A percentile compares a stretch with the other conserved stretches of the same genome.
Evolutionary conservation across 2,888 invertebrate species (phyloP).

Genomic region (Archips xylosteana): DNA sequence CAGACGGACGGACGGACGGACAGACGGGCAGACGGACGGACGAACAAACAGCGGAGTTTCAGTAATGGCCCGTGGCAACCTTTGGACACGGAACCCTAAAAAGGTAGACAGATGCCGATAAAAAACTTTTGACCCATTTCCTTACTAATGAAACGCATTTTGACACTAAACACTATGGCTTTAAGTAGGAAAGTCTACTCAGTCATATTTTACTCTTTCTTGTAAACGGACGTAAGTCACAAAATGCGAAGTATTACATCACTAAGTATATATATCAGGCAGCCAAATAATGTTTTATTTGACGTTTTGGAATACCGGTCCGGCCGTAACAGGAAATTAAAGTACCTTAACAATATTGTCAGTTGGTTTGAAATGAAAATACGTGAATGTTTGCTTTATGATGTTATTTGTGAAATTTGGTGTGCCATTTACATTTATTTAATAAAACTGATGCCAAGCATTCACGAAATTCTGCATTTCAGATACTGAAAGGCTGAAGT

Average conservation of each 20-base stretch:
- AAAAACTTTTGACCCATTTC: too few species aligned
- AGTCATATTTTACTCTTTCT: not conserved
- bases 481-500: not conserved
- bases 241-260: not conserved
- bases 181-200: not conserved
- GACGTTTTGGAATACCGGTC: conserved; percentile 3
- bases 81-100: too few species aligned
- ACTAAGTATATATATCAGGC: not conserved
- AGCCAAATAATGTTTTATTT: conserved; percentile 10
- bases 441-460: not conserved
- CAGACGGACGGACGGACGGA: too few species aligned
- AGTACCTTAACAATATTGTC: conserved; percentile 22
- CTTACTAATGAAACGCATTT: too few species aligned
- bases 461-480: not conserved
- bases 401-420: not conserved
- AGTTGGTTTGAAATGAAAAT: conserved; percentile 11
- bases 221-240: not conserved
- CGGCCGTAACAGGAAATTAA: conserved; percentile 31
- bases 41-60: too few species aligned
- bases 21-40: too few species aligned
- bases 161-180: too few species aligned
- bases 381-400: conserved; percentile 10
- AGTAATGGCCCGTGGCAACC: too few species aligned
- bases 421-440: not conserved
- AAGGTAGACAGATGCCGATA: too few species aligned